Conservation (phyloP, 2,797 vertebrate species). For the Amniataba percoides region DNA sequence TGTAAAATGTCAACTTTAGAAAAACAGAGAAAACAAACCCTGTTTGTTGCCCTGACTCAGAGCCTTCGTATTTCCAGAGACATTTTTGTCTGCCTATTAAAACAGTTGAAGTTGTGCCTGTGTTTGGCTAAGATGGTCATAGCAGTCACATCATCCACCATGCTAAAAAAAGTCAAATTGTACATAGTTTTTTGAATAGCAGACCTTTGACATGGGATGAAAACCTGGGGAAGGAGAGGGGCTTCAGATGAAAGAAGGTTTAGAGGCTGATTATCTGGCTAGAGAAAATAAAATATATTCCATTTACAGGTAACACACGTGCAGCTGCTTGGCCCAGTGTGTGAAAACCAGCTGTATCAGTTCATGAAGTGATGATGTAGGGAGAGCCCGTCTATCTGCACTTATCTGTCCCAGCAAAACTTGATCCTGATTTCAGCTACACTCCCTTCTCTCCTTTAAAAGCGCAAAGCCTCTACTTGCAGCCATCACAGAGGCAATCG, state of each 20-base stretch:
- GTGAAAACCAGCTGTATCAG: background rate
- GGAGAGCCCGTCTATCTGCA: too few relatives aligned
- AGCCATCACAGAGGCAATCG: background rate
- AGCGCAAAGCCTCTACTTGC: background rate
- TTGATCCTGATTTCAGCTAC: background rate
- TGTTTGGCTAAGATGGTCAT: background rate
- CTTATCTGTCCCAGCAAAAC: background rate
- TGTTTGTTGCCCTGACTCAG: background rate
- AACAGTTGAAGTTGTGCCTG: background rate
- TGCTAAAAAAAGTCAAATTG: background rate
- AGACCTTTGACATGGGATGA: background rate
- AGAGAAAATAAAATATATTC: background rate
- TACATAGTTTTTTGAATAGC: background rate
- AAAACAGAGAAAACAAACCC: constrained; percentile 2
- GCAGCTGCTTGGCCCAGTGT: background rate
- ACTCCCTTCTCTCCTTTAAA: background rate
- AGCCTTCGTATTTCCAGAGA: background rate
- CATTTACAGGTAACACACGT: background rate
- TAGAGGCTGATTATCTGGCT: background rate
- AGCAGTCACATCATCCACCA: background rate
- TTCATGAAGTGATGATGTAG: background rate
- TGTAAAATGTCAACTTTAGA: constrained; percentile 28
- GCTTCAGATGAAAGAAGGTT: background rate
- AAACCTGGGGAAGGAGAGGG: background rate
- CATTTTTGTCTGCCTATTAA: background rate